A percentile compares a stretch with the other conserved stretches of the same genome.
Evolutionary conservation across 2,888 invertebrate genomes (phyloP).

Genomic region (Xestia sexstrigata): DNA sequence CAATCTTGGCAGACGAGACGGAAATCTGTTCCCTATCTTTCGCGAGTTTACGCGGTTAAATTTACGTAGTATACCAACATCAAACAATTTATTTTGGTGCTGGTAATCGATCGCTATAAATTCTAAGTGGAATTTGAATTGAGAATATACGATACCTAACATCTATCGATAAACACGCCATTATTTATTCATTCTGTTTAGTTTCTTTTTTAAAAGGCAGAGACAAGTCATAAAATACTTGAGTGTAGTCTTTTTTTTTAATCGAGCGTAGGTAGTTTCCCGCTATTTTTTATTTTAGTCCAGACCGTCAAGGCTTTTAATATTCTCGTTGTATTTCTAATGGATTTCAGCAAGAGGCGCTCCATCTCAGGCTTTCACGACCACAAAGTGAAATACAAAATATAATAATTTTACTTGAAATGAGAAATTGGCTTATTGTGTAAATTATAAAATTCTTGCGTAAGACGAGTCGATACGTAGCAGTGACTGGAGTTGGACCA

Average conservation of each 20-base stretch:
- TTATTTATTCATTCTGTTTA: constrained; percentile 44
- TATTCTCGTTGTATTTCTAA: neutral
- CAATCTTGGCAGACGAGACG: constrained; percentile 40
- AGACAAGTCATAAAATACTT: constrained; percentile 39
- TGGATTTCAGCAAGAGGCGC: neutral
- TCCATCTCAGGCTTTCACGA: neutral
- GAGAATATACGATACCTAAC: constrained; percentile 45
- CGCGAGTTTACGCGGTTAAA: constrained; percentile 31
- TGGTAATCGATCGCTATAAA: constrained; percentile 53
- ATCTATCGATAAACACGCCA: constrained; percentile 45
- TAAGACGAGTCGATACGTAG: constrained; percentile 6
- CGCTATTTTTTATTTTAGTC: constrained; percentile 26
- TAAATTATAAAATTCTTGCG: constrained; percentile 28
- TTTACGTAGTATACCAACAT: constrained; percentile 43
- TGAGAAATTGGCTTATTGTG: neutral
- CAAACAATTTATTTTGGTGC: constrained; percentile 65
- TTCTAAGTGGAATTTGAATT: constrained; percentile 47
- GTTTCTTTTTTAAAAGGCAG: constrained; percentile 30
- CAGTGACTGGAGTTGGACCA: neutral
- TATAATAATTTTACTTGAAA: constrained; percentile 3
- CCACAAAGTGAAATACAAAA: neutral
- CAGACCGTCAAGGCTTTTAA: neutral
- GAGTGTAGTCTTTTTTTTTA: constrained; percentile 1
- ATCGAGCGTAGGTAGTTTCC: neutral
- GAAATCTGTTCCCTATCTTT: constrained; percentile 55